Conservation (phyloP, 1,140 invertebrate genomes). For the Neoseiulus cucumeris region DNA sequence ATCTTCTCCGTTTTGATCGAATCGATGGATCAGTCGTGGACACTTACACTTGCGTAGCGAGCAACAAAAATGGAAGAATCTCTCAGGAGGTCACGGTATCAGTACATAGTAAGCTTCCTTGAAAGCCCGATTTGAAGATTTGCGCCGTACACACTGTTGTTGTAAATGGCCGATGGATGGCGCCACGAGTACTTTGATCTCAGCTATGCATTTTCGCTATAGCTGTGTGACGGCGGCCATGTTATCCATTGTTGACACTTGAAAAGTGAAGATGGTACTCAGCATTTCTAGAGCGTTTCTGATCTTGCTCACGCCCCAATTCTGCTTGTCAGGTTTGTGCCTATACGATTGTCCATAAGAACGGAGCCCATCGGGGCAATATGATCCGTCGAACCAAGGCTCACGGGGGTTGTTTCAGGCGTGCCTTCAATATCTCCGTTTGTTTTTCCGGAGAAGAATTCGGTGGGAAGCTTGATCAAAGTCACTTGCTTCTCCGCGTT, state of each 20-base stretch:
- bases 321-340: no score
- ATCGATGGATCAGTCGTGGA: background rate
- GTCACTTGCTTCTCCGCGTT: background rate
- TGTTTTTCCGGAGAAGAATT: slow-evolving; percentile 11
- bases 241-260: no score
- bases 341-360: no score
- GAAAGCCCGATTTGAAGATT: background rate
- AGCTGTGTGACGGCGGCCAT: no score
- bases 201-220: no score
- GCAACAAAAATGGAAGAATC: background rate
- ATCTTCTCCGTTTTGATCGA: background rate
- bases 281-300: no score
- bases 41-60: background rate
- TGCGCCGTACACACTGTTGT: background rate
- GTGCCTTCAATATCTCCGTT: slow-evolving; percentile 14
- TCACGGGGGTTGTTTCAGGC: slow-evolving; percentile 8
- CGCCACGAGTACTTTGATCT: background rate
- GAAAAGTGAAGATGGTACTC: no score
- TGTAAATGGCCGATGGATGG: slow-evolving; percentile 7
- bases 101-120: background rate
- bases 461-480: slow-evolving; percentile 13
- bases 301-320: no score
- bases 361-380: no score
- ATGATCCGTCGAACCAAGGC: no score
- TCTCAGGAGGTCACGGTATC: background rate